These are phyloP conservation scores for Salvelinus alpinus DNA, from an alignment of 2,113 vertebrate genomes.

Conservation along the genomic window DNA sequence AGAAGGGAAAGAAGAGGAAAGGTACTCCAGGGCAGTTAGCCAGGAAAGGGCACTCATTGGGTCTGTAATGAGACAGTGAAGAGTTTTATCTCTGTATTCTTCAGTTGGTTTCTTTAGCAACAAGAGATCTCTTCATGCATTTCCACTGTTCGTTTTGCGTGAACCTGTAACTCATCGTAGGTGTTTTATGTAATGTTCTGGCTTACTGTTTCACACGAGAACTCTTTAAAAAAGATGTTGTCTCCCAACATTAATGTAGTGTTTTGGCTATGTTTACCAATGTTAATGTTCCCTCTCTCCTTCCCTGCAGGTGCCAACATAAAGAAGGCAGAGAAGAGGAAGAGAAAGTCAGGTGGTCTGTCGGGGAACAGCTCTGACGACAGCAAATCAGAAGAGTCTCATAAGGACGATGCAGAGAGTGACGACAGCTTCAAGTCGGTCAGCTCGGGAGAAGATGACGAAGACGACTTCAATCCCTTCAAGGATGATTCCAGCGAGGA, in stretches of 20 bases:
- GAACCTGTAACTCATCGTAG: too few species aligned
- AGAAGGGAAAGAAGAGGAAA: conserved; percentile 92
- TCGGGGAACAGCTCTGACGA: conserved; percentile 93
- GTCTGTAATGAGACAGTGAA: too few species aligned
- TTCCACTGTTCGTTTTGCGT: too few species aligned
- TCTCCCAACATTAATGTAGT: too few species aligned
- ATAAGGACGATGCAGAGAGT: conserved; percentile 77
- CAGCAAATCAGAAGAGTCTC: conserved; percentile 73
- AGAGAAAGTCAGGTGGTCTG: conserved; percentile 85
- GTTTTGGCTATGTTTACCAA: too few species aligned
- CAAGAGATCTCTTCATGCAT: too few species aligned
- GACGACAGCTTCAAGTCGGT: conserved; percentile 92
- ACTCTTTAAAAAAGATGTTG: neutral
- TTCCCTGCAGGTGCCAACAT: conserved; percentile 80
- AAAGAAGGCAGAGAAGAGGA: conserved; percentile 85
- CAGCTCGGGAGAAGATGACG: conserved; percentile 89
- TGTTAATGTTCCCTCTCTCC: neutral
- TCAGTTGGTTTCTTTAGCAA: too few species aligned
- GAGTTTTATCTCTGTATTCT: too few species aligned
- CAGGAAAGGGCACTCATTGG: too few species aligned
- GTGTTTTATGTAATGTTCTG: too few species aligned
- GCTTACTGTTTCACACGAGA: neutral
- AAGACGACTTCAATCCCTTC: conserved; percentile 95
- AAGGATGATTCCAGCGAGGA: conserved; percentile 94
- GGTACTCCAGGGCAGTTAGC: conserved; percentile 66